Evolutionary conservation across 2,113 vertebrate species (phyloP).

Genomic region (Thryonomys swinderianus): DNA sequence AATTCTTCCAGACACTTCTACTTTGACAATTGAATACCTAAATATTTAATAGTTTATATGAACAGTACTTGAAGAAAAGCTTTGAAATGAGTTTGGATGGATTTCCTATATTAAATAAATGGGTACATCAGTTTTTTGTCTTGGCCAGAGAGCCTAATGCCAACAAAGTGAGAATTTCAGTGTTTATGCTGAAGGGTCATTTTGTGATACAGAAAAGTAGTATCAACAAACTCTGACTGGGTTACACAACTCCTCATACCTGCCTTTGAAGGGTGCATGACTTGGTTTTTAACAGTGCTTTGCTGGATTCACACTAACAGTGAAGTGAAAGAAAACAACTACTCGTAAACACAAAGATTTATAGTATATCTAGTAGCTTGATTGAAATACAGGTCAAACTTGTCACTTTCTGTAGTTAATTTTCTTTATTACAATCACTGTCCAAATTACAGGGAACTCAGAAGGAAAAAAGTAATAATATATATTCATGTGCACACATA

Average conservation of each 20-base stretch:
- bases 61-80: conserved; percentile 44
- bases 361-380: neutral
- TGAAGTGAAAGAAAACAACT: neutral
- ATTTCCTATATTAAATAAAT: conserved; percentile 18
- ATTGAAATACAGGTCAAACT: conserved; percentile 42
- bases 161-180: conserved; percentile 58
- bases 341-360: neutral
- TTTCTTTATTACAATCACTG: neutral
- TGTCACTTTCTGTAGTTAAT: conserved; percentile 8
- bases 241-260: neutral
- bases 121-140: conserved; percentile 19
- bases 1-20: conserved; percentile 58
- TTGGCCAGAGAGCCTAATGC: conserved; percentile 47
- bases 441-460: conserved; percentile 9
- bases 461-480: neutral
- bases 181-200: conserved; percentile 2
- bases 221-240: neutral
- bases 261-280: neutral
- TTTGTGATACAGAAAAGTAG: conserved; percentile 29
- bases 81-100: conserved; percentile 33
- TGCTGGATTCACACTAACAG: conserved; percentile 32
- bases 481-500: neutral
- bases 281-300: neutral
- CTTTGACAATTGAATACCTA: conserved; percentile 50
- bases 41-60: conserved; percentile 67